Conservation (phyloP, 2,797 vertebrate species). For the Argya squamiceps region DNA sequence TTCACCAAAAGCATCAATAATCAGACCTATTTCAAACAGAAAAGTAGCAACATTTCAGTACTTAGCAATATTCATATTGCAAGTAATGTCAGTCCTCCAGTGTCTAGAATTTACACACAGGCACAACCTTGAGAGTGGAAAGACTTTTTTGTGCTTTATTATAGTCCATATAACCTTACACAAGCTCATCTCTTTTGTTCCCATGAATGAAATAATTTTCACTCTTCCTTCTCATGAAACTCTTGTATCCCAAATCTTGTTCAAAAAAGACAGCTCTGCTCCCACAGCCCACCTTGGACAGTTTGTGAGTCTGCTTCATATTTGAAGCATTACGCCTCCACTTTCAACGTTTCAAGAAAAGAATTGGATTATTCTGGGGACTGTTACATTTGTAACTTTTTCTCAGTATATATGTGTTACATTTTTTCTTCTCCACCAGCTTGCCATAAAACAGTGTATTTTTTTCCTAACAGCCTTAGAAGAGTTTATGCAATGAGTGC, state of each 20-base stretch:
- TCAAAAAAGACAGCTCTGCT: background rate
- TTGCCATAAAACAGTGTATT: accelerated
- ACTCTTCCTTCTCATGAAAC: background rate
- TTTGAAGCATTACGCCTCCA: background rate
- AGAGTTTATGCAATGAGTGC: background rate
- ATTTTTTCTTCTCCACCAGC: background rate
- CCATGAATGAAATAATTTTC: background rate
- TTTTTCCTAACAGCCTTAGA: background rate
- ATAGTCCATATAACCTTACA: background rate
- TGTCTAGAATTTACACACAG: background rate
- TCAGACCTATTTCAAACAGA: constrained; percentile 86
- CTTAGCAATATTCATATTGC: background rate
- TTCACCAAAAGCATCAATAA: constrained; percentile 98
- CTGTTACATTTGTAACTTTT: background rate
- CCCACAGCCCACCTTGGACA: background rate
- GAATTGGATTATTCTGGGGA: background rate
- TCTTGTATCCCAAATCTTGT: background rate
- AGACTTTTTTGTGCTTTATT: background rate
- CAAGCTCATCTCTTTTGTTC: background rate
- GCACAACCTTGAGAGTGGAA: background rate
- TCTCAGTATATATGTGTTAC: background rate
- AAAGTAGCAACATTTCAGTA: background rate
- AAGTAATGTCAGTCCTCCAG: background rate
- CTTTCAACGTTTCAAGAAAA: background rate
- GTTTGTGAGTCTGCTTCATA: background rate